phyloP scores from a whole-genome alignment of 2,113 vertebrate species.

The Gyps fulvus region DNA sequence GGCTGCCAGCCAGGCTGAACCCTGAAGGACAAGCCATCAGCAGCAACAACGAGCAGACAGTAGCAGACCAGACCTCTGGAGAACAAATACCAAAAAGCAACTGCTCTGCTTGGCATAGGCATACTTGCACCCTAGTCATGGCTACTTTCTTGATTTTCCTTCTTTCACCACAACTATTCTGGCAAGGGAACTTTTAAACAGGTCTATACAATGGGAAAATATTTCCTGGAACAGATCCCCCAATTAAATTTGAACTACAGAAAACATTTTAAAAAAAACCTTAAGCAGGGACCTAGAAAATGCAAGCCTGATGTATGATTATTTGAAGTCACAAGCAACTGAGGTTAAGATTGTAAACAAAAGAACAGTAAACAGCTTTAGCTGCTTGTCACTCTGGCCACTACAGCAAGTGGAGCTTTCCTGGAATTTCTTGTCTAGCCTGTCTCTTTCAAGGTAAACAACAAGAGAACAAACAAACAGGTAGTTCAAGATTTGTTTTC shows the following conservation, averaged over 20 bases:
- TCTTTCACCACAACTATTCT: not conserved
- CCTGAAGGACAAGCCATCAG: not conserved
- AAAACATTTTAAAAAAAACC: not conserved
- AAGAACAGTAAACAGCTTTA: not conserved
- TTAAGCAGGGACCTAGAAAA: not conserved
- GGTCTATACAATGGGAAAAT: not conserved
- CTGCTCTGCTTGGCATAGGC: not conserved
- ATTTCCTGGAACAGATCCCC: not conserved
- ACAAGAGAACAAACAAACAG: not conserved
- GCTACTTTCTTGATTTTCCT: not conserved
- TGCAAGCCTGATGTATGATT: rapidly evolving
- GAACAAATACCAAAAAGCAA: not conserved
- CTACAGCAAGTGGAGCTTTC: not conserved
- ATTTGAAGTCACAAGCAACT: not conserved
- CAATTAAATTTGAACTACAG: not conserved
- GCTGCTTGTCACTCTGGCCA: not conserved
- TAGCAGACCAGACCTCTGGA: not conserved
- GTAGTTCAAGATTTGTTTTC: not conserved
- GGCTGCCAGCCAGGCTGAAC: too few species aligned
- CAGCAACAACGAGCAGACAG: not conserved
- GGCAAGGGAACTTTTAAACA: too few species aligned
- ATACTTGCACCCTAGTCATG: not conserved
- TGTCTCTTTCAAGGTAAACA: not conserved
- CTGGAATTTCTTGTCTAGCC: too few species aligned
- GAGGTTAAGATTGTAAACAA: not conserved